Conservation (phyloP, 2,113 vertebrate genomes). For the Atrichornis clamosus region DNA sequence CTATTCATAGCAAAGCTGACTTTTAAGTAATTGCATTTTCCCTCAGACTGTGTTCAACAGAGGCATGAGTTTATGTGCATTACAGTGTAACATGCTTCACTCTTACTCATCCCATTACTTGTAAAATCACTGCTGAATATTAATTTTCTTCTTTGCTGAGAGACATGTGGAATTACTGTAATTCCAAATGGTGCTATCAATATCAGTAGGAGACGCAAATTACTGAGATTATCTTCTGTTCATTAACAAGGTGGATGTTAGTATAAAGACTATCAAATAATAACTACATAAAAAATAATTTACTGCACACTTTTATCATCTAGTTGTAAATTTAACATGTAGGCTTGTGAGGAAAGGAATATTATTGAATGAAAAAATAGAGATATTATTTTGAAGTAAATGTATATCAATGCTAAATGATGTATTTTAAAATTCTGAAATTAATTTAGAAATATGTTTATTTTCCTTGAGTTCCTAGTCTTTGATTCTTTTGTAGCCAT, state of each 20-base stretch:
- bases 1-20: not conserved
- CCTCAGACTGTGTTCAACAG: not conserved
- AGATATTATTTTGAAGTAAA: not conserved
- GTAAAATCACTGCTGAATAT: slow-evolving; percentile 42
- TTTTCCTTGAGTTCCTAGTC: not conserved
- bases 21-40: not conserved
- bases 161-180: slow-evolving; percentile 15
- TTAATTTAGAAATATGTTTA: not conserved
- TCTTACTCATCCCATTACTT: not conserved
- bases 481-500: not conserved
- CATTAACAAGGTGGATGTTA: slow-evolving; percentile 46
- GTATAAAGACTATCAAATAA: slow-evolving; percentile 33
- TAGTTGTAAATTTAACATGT: slow-evolving; percentile 42
- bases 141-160: slow-evolving; percentile 36
- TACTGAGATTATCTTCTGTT: slow-evolving; percentile 51
- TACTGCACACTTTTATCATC: slow-evolving; percentile 29
- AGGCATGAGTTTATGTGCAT: not conserved
- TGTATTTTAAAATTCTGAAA: not conserved
- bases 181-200: slow-evolving; percentile 21
- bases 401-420: not conserved
- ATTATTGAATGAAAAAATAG: not conserved
- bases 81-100: not conserved
- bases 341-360: not conserved
- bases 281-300: slow-evolving; percentile 37
- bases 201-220: slow-evolving; percentile 9